Evolutionary conservation across 2,888 invertebrate species (phyloP), one percentile per base, ranked within the genome.

Genomic region (Pseudococcus jackbeardsleyi): DNA sequence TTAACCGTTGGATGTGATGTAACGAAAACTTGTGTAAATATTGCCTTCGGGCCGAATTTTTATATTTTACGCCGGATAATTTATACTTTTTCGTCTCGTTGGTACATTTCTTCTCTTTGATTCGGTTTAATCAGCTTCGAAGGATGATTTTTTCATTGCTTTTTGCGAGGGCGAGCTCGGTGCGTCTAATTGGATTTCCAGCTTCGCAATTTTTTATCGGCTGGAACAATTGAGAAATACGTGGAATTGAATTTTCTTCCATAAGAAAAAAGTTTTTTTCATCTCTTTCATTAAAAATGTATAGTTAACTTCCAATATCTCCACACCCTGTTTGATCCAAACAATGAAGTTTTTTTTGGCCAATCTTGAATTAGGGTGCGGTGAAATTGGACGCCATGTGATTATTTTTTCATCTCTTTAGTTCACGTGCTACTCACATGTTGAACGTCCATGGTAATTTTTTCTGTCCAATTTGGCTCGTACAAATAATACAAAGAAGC

Each of bases 21-120:
- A 59, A 54, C 39, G 64, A 85, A 85, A 85, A 59, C 85, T 85
- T 85, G 85, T 85, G 85, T 85, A 85, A 85, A 85, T 85, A 85
- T 85, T 85, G 39, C 85, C 85, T 33, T 39, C 19, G 85, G 85
- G 46, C 39, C n/a, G 54, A 42, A 85, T 85, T 85, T 85, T 59
- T 59, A 85, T 85, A 85, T 85, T 85, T 85, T 85, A 82, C 79
- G 46, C 46, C 79, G 79, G 79, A 82, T 82, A 82, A 82, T 82
- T 82, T 82, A 82, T 82, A 82, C 26, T 82, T 82, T 42, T 82
- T 82, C 39, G 39, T 77, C 77, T 33, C 17, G 77, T 77, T 77
- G 39, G 6, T 39, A 17, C 17, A 8, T 39, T 11, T 82, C 17
- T 7, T 82, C 5, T 79, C 46, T 82, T 82, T 46, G 46, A 46